Evolutionary conservation across 2,888 invertebrate genomes (phyloP).

Genomic region (Drosophila greeni): DNA sequence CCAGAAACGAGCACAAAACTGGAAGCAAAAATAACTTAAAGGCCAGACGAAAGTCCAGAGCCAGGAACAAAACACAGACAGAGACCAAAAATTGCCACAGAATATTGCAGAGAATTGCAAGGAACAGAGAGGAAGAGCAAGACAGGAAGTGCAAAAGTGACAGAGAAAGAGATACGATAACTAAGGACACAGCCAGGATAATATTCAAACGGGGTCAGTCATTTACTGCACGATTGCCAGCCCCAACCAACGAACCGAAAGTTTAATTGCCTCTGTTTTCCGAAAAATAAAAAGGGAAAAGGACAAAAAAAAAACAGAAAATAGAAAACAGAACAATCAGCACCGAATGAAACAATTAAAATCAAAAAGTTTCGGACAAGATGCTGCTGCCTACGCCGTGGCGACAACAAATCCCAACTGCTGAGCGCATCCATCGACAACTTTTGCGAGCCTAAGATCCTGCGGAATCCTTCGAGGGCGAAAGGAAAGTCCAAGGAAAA

Average conservation of each 20-base stretch:
- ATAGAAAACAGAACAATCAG: conserved; percentile 5
- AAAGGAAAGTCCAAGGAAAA: conserved; percentile 1
- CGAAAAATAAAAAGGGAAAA: not conserved
- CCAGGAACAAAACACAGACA: conserved; percentile 19
- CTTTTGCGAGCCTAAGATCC: conserved; percentile 38
- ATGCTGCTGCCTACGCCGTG: conserved; percentile 59
- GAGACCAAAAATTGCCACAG: conserved; percentile 51
- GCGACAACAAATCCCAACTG: conserved; percentile 55
- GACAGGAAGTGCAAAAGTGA: conserved; percentile 11
- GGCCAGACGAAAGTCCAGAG: conserved; percentile 39
- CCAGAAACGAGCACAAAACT: conserved; percentile 2
- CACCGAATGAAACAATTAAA: conserved; percentile 69
- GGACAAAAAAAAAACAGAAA: conserved; percentile 4
- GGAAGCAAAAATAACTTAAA: conserved; percentile 42
- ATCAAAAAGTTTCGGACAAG: conserved; percentile 66
- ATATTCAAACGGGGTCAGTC: conserved; percentile 68
- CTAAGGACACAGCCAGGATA: conserved; percentile 42
- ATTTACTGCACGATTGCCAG: conserved; percentile 70
- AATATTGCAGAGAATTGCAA: conserved; percentile 64
- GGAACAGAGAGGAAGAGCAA: conserved; percentile 1
- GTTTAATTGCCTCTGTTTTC: conserved; percentile 62
- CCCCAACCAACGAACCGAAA: conserved; percentile 59
- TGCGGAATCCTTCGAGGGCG: conserved; percentile 10
- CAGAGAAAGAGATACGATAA: conserved; percentile 26
- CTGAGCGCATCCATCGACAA: conserved; percentile 59